A percentile compares a stretch with the other conserved stretches of the same genome.
Evolutionary conservation across 2,113 vertebrate genomes (phyloP).

Genomic region (Sterna hirundo): DNA sequence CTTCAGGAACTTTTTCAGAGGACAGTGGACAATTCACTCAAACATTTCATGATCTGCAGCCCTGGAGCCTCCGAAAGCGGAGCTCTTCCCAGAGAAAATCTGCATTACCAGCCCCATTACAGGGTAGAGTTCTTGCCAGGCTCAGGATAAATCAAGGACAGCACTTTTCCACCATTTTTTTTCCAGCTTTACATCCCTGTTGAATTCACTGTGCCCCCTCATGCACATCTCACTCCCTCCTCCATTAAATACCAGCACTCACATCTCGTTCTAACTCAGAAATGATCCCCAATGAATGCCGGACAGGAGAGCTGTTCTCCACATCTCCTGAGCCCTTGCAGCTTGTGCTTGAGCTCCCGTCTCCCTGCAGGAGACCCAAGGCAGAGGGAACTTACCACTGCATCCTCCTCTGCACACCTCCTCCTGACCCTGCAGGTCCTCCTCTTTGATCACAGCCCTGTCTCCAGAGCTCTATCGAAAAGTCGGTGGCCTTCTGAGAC

Average conservation of each 20-base stretch:
- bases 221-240: not conserved
- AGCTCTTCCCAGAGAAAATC: not conserved
- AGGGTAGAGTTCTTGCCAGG: not conserved
- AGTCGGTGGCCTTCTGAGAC: too few species aligned
- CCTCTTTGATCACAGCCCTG: too few species aligned
- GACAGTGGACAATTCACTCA: not conserved
- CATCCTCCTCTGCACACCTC: not conserved
- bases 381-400: not conserved
- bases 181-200: not conserved
- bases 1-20: not conserved
- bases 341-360: not conserved
- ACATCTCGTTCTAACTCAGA: not conserved
- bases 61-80: not conserved
- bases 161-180: not conserved
- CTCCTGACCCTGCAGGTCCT: not conserved
- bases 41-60: not conserved
- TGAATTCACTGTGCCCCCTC: not conserved
- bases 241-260: not conserved
- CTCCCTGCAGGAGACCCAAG: not conserved
- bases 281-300: not conserved
- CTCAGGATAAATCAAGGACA: not conserved
- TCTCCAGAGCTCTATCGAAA: not conserved
- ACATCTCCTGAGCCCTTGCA: not conserved
- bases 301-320: not conserved
- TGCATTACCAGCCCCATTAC: not conserved